These are phyloP conservation scores for Onthophagus taurus DNA, from an alignment of 1,140 invertebrate genomes.

Conservation along the genomic window DNA sequence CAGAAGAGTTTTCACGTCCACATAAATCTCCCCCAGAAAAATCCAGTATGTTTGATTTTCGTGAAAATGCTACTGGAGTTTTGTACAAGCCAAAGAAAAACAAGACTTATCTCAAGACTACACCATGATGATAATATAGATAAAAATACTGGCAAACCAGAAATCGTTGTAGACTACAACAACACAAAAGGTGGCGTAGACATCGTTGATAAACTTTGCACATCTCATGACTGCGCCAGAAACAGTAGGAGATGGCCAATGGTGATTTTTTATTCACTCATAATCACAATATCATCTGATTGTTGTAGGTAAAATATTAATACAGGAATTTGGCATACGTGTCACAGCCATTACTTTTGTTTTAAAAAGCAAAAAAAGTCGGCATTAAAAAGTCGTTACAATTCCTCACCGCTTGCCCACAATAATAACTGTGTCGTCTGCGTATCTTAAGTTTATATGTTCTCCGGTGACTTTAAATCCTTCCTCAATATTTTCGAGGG, in stretches of 20 bases:
- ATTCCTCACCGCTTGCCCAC: no score
- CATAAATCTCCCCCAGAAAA: no score
- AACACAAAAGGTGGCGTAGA: conserved; percentile 28
- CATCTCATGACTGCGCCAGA: conserved; percentile 17
- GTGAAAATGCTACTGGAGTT: conserved; percentile 17
- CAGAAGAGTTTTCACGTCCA: neutral
- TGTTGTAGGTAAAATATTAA: no score
- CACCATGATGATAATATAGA: conserved; percentile 21
- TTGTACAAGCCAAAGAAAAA: conserved; percentile 25
- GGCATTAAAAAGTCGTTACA: no score
- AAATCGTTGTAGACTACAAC: conserved; percentile 29
- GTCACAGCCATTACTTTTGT: no score
- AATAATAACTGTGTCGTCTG: no score
- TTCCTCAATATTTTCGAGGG: no score
- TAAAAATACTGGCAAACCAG: conserved; percentile 23
- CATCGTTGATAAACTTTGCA: conserved; percentile 37
- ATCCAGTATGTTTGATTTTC: conserved; percentile 19
- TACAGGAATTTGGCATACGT: no score
- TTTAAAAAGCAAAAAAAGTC: no score
- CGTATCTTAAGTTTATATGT: no score
- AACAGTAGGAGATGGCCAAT: conserved; percentile 27
- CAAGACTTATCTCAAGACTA: conserved; percentile 21
- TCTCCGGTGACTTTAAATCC: no score
- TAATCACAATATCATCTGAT: no score
- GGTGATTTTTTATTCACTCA: conserved; percentile 31